Conservation (phyloP, 2,888 invertebrate species). For the Scotopteryx bipunctaria region DNA sequence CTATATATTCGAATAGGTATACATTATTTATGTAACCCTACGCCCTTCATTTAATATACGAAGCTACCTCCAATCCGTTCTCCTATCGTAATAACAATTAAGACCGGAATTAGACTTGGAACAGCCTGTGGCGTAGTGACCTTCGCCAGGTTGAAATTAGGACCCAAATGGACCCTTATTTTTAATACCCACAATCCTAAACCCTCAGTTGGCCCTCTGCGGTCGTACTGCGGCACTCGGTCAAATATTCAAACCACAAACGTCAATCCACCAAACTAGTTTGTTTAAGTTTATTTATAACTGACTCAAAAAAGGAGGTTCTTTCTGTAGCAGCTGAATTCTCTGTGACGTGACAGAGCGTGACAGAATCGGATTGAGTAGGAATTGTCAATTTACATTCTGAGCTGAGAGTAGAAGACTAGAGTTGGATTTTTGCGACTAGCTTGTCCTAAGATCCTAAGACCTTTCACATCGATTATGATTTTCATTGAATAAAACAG, state of each 20-base stretch:
- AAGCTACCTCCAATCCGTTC: slow-evolving; percentile 1
- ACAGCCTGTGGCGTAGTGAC: slow-evolving; percentile 4
- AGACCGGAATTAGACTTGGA: slow-evolving; percentile 16
- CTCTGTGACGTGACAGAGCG: too few species aligned
- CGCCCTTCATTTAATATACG: neutral
- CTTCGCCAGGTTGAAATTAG: neutral
- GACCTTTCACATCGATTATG: too few species aligned
- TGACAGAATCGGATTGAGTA: too few species aligned
- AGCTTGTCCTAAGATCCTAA: too few species aligned
- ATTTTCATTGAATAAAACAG: too few species aligned
- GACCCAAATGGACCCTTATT: slow-evolving; percentile 17
- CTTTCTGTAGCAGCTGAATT: too few species aligned
- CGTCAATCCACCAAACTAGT: neutral
- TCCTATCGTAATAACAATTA: slow-evolving; percentile 28
- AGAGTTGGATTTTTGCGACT: too few species aligned
- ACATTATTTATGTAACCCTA: neutral
- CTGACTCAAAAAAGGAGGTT: too few species aligned
- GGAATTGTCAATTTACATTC: too few species aligned
- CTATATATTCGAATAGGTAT: too few species aligned
- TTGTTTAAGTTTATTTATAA: too few species aligned
- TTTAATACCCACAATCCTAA: slow-evolving; percentile 25
- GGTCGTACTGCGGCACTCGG: neutral
- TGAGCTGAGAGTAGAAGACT: too few species aligned
- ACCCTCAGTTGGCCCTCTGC: slow-evolving; percentile 2
- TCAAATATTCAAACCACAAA: slow-evolving; percentile 1